A percentile compares a stretch with the other conserved stretches of the same genome.
These are phyloP conservation scores for Carcharodon carcharias DNA, from an alignment of 2,797 vertebrate genomes.

Conservation along the genomic window DNA sequence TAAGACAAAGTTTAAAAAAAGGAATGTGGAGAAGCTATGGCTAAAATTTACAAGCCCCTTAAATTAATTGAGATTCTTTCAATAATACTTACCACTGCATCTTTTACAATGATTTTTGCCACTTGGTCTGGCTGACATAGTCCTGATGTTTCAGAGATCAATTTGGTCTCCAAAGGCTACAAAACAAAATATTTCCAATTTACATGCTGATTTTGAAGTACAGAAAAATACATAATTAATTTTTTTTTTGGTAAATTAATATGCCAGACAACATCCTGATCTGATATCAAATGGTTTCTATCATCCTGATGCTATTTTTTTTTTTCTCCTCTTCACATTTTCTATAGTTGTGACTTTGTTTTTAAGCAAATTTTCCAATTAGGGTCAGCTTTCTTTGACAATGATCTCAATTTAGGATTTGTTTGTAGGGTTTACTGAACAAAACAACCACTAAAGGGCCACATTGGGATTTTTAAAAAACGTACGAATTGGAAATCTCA, in stretches of 20 bases:
- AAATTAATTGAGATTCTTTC: not conserved
- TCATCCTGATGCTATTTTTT: not conserved
- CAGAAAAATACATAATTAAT: not conserved
- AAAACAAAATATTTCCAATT: not conserved
- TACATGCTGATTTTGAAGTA: not conserved
- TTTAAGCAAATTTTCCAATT: not conserved
- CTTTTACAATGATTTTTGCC: constrained; percentile 84
- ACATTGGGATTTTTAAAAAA: not conserved
- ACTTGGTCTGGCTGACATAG: constrained; percentile 91
- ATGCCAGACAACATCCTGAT: not conserved
- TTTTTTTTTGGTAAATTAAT: not conserved
- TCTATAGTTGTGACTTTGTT: not conserved
- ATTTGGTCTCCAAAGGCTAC: constrained; percentile 85
- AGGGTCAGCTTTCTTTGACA: not conserved
- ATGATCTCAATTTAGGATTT: not conserved
- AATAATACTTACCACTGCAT: constrained; percentile 77
- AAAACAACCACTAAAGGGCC: not conserved
- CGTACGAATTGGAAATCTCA: not conserved
- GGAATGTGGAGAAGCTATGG: not conserved
- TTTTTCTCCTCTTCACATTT: not conserved
- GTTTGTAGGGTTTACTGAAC: not conserved
- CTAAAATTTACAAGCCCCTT: not conserved
- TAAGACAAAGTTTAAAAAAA: not conserved
- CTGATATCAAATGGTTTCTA: not conserved
- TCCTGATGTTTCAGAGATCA: constrained; percentile 89